Percentiles rank a stretch among this genome's conserved stretches.
Evolutionary conservation across 2,797 vertebrate genomes (phyloP).

Genomic region (Poeciliopsis infans): DNA sequence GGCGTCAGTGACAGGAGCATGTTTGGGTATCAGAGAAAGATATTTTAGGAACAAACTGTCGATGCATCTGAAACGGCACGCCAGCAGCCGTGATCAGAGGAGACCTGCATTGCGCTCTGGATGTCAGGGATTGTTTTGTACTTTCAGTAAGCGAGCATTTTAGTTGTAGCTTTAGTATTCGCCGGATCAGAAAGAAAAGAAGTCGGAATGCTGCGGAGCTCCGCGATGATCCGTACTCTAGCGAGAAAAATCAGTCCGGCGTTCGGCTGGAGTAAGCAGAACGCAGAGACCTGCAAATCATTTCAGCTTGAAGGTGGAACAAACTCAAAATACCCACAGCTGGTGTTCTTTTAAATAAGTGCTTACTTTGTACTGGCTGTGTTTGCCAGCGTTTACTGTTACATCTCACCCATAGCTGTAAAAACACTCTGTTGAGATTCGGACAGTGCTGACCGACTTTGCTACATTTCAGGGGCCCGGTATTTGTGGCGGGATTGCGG

Average conservation of each 20-base stretch:
- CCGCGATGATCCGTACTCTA: neutral
- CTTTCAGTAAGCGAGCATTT: slow-evolving; percentile 25
- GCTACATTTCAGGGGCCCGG: neutral
- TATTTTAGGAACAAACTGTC: slow-evolving; percentile 75
- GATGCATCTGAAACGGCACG: slow-evolving; percentile 62
- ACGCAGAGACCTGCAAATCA: neutral
- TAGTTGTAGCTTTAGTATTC: neutral
- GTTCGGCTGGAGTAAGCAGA: neutral
- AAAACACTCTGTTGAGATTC: neutral
- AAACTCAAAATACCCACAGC: neutral
- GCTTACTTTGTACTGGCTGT: neutral
- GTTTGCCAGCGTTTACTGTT: neutral
- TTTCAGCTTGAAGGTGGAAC: neutral
- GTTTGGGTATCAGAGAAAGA: slow-evolving; percentile 67
- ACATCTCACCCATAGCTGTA: neutral
- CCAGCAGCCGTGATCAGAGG: slow-evolving; percentile 66
- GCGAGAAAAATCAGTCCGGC: neutral
- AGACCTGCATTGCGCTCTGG: slow-evolving; percentile 47
- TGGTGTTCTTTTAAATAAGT: neutral
- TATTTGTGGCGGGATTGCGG: too few relatives aligned
- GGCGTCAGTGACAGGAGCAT: slow-evolving; percentile 64
- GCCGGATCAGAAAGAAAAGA: slow-evolving; percentile 6
- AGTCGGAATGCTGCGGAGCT: slow-evolving; percentile 3
- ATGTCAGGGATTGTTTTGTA: slow-evolving; percentile 45
- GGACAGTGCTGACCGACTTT: neutral